Percentiles rank a stretch among this genome's conserved stretches.
Conservation (phyloP, 2,113 vertebrate genomes). For the Neoarius graeffei region DNA sequence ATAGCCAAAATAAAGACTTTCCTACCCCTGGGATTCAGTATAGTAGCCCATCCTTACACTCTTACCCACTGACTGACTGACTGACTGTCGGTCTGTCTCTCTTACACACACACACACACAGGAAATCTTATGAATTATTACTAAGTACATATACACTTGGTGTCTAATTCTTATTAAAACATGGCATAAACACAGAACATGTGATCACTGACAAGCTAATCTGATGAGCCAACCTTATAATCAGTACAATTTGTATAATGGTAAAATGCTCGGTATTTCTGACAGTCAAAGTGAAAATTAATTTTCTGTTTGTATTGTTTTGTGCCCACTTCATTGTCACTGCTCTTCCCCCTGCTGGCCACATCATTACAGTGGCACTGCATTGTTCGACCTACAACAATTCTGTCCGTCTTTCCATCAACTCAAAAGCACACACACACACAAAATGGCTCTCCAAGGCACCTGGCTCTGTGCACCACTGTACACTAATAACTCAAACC, state of each 20-base stretch:
- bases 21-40: not conserved
- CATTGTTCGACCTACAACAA: not conserved
- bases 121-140: not conserved
- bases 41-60: not conserved
- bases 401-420: not conserved
- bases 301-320: not conserved
- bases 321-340: not conserved
- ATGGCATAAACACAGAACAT: not conserved
- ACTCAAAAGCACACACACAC: too few relatives aligned
- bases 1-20: constrained; percentile 40
- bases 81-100: too few relatives aligned
- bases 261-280: not conserved
- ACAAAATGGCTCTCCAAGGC: not conserved
- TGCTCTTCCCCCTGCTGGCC: constrained; percentile 38
- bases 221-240: too few relatives aligned
- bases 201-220: not conserved
- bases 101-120: too few relatives aligned
- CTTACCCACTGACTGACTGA: not conserved
- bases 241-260: not conserved
- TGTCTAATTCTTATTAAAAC: not conserved
- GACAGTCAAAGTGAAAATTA: too few relatives aligned
- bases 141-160: not conserved
- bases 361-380: not conserved
- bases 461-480: not conserved
- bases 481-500: not conserved